A percentile compares a stretch with the other conserved stretches of the same genome.
phyloP scores from a whole-genome alignment of 2,113 vertebrate species.

The Cinclus cinclus region DNA sequence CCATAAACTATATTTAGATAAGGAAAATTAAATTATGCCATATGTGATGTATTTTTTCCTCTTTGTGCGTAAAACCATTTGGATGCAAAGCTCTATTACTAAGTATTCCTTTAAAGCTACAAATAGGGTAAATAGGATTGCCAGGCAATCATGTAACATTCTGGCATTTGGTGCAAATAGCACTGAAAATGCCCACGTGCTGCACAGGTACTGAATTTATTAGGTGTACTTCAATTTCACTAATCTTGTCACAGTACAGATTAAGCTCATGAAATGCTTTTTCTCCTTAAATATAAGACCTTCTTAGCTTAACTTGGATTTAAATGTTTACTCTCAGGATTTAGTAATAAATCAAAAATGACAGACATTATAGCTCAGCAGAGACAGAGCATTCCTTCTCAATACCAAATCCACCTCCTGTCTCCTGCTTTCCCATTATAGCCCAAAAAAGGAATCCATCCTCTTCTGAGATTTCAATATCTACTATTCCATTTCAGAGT shows the following conservation, averaged over 20 bases:
- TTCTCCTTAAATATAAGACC: not conserved
- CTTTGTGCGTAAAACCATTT: not conserved
- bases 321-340: slow-evolving; percentile 1
- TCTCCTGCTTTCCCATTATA: not conserved
- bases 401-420: not conserved
- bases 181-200: not conserved
- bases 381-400: not conserved
- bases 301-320: not conserved
- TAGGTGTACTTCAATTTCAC: not conserved
- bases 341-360: not conserved
- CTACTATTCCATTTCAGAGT: not conserved
- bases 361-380: not conserved
- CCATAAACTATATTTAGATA: not conserved
- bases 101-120: not conserved
- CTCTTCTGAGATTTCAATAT: not conserved
- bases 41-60: not conserved
- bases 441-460: not conserved
- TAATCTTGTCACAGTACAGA: not conserved
- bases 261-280: not conserved
- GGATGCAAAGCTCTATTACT: not conserved
- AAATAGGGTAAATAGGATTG: not conserved
- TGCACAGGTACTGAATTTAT: not conserved
- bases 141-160: not conserved
- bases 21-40: not conserved
- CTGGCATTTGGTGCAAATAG: not conserved